These are phyloP conservation scores for Cerastoderma edule DNA, from an alignment of 2,888 invertebrate species.

Conservation along the genomic window DNA sequence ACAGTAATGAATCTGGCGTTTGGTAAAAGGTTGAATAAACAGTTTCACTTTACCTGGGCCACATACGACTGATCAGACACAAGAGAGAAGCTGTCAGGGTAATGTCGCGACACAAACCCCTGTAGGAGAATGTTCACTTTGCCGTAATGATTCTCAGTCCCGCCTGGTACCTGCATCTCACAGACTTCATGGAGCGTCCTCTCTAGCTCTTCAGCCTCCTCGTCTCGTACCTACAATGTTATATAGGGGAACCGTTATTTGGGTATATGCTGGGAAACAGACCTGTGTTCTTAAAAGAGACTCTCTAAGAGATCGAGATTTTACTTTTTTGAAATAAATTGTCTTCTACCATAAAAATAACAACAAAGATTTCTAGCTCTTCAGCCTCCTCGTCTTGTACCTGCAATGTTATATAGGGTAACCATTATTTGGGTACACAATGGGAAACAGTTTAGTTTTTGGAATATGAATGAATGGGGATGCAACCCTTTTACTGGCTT, in stretches of 20 bases:
- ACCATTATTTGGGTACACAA: too few species aligned
- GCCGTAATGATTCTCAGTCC: conserved; percentile 93
- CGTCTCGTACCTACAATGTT: conserved; percentile 91
- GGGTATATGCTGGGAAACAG: too few species aligned
- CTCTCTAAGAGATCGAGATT: too few species aligned
- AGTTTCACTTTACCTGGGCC: conserved; percentile 92
- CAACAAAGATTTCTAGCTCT: conserved; percentile 95
- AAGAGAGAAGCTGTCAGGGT: conserved; percentile 92
- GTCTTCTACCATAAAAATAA: too few species aligned
- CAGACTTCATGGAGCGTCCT: conserved; percentile 90
- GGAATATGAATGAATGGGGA: too few species aligned
- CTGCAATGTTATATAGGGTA: conserved; percentile 84
- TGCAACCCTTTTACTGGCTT: too few species aligned
- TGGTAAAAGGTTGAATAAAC: too few species aligned
- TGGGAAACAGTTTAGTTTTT: too few species aligned
- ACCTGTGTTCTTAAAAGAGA: too few species aligned
- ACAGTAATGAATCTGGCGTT: too few species aligned
- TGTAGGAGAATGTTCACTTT: conserved; percentile 93
- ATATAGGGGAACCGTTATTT: too few species aligned
- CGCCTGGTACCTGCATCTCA: conserved; percentile 91
- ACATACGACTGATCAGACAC: conserved; percentile 95
- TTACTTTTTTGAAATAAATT: too few species aligned
- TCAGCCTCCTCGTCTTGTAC: conserved; percentile 97
- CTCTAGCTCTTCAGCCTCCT: conserved; percentile 96
- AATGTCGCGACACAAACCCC: conserved; percentile 92